Percentiles rank a stretch among this genome's conserved stretches.
Evolutionary conservation across 1,140 invertebrate genomes (phyloP).

Genomic region (Drosophila oshimai): DNA sequence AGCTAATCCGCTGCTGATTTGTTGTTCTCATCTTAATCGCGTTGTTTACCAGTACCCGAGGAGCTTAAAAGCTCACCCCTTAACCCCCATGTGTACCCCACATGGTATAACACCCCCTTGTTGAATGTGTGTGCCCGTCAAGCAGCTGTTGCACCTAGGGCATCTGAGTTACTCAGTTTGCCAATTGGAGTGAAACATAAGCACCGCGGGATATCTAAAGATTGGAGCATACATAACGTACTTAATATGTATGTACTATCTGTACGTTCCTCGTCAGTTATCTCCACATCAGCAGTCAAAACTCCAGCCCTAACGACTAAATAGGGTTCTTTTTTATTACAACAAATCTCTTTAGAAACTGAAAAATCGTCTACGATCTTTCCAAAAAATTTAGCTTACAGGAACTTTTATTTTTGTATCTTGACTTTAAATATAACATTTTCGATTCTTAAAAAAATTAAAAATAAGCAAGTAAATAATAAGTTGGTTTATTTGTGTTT

Average conservation of each 20-base stretch:
- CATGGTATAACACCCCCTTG: neutral
- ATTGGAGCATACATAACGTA: neutral
- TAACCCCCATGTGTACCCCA: neutral
- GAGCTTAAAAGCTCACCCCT: conserved; percentile 12
- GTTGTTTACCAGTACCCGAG: conserved; percentile 17
- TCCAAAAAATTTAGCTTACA: too few species aligned
- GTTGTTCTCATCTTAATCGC: conserved; percentile 14
- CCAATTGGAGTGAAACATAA: conserved; percentile 30
- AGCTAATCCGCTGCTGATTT: conserved; percentile 10
- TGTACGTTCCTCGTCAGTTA: neutral
- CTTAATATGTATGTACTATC: neutral
- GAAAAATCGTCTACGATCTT: too few species aligned
- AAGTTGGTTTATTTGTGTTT: too few species aligned
- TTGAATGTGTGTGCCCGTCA: conserved; percentile 7
- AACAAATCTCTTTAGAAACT: too few species aligned
- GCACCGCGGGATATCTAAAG: neutral
- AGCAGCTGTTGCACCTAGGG: conserved; percentile 54
- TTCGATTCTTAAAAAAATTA: too few species aligned
- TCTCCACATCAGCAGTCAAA: neutral
- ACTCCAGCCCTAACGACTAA: too few species aligned
- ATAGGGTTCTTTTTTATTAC: too few species aligned
- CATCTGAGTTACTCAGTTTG: conserved; percentile 49
- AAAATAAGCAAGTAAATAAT: too few species aligned
- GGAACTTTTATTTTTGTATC: too few species aligned
- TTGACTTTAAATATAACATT: too few species aligned